phyloP scores from a whole-genome alignment of 2,888 invertebrate genomes.

The Drosophila robusta region DNA sequence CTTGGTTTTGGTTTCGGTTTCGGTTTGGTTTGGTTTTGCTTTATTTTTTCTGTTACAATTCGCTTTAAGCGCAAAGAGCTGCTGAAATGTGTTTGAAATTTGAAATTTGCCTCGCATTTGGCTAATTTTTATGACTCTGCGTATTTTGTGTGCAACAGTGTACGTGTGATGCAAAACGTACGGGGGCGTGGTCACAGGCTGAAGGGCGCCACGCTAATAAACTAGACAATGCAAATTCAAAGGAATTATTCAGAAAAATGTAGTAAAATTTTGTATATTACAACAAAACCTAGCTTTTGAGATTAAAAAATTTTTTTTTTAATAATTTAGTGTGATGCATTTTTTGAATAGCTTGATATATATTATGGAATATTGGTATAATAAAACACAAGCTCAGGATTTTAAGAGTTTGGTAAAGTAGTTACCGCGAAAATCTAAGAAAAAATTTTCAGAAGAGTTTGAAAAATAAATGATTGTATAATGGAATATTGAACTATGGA shows the following conservation, averaged over 20 bases:
- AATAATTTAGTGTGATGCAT: too few species aligned
- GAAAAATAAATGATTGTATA: too few species aligned
- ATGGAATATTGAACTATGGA: too few species aligned
- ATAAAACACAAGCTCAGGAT: too few species aligned
- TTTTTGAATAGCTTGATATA: too few species aligned
- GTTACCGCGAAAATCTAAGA: too few species aligned
- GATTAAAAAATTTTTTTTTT: too few species aligned
- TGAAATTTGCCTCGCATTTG: slow-evolving; percentile 49
- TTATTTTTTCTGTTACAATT: slow-evolving; percentile 21
- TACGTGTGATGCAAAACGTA: slow-evolving; percentile 27
- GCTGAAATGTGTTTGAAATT: slow-evolving; percentile 62
- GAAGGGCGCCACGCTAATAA: slow-evolving; percentile 26
- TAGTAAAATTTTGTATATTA: neutral
- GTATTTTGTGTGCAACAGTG: slow-evolving; percentile 43
- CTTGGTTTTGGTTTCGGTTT: slow-evolving; percentile 34
- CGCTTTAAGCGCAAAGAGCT: slow-evolving; percentile 18
- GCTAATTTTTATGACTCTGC: slow-evolving; percentile 43
- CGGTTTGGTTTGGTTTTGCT: neutral
- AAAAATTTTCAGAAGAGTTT: too few species aligned
- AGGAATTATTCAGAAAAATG: neutral
- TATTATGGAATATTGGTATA: too few species aligned
- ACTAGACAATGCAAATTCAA: slow-evolving; percentile 1
- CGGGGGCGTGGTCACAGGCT: slow-evolving; percentile 17
- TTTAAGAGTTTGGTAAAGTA: too few species aligned
- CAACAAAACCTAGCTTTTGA: too few species aligned